Percentiles rank a stretch among this genome's conserved stretches.
These are phyloP conservation scores for Dysmachus trigonus DNA, from an alignment of 2,888 invertebrate genomes.

Conservation along the genomic window DNA sequence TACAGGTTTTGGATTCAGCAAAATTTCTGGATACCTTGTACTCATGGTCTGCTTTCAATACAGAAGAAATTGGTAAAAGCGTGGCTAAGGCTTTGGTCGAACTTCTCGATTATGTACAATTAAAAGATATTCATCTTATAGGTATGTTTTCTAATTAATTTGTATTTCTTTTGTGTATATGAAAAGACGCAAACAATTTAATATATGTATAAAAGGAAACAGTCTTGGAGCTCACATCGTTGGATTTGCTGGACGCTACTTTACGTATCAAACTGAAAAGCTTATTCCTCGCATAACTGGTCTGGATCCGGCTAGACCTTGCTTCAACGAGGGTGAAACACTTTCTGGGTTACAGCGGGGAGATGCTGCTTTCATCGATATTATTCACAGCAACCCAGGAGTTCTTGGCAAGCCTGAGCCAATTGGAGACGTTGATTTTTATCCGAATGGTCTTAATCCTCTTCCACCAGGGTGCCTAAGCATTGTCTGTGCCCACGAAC, in stretches of 20 bases:
- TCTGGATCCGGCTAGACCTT: conserved; percentile 62
- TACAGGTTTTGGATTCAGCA: conserved; percentile 60
- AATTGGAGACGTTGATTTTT: conserved; percentile 60
- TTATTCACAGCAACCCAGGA: conserved; percentile 60
- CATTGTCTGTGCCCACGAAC: conserved; percentile 57
- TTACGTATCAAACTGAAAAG: conserved; percentile 55
- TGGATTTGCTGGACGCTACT: conserved; percentile 59
- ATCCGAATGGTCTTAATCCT: conserved; percentile 58
- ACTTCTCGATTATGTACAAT: conserved; percentile 55
- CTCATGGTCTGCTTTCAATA: conserved; percentile 62
- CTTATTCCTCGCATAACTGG: conserved; percentile 59
- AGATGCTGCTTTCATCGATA: conserved; percentile 60
- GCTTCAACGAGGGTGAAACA: conserved; percentile 57
- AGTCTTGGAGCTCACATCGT: conserved; percentile 62
- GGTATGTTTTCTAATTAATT: conserved; percentile 48
- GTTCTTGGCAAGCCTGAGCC: conserved; percentile 58
- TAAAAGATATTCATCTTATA: conserved; percentile 60
- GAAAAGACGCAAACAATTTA: background rate
- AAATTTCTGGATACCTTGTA: conserved; percentile 60
- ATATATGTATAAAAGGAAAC: conserved; percentile 56
- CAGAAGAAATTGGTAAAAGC: conserved; percentile 59
- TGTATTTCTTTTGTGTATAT: background rate
- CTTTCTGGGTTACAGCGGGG: conserved; percentile 57
- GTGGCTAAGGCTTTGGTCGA: conserved; percentile 58
- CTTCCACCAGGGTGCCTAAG: conserved; percentile 58